Base-by-base conservation (phyloP, 2,888 invertebrate genomes). In the Drosophila colorata region DNA sequence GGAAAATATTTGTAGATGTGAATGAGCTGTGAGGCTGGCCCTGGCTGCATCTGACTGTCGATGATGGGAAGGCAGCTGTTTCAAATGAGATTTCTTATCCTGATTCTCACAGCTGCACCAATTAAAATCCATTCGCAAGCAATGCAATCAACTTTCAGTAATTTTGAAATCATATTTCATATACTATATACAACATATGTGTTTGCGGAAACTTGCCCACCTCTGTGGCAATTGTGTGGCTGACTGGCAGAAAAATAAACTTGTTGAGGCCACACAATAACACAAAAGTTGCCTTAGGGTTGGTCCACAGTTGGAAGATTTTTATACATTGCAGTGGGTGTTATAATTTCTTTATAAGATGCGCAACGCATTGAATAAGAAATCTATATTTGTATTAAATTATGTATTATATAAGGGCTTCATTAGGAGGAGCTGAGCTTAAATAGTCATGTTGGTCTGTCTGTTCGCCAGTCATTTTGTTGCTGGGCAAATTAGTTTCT, bases 201-300 rank as follows among this genome's bases (percentile, higher is more conserved):
- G 58, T 58, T 48, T 49, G 44, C 33, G 11, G 43, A 48, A 38
- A 14, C 51, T 49, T 28, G 52, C 18, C 33, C 53, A 60, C 18
- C 57, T 61, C 41, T 63, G 52, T 59, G 73, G 60, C 68, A 64
- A 74, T 83, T 83, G 70, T 82, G 72, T 52, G 60, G 61, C 69
- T 76, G 86, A 79, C 79, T 86, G 73, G 69, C 73, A 71, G 73
- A 76, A 86, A 84, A 85, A 73, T 81, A 43, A 76, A 76, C 73
- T 87, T 66, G 67, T 70, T 56, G 57, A 59, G 43, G 41, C 64
- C 58, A 57, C 61, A 41, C 67, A 77, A 49, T 67, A 69, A 48
- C 48, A 57, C 51, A 59, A 20, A 57, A 69, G 28, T 67, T 66
- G 78, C 86, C 82, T 71, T 35, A 58, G 82, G 86, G 66, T 59